Evolutionary conservation across 2,113 vertebrate species (phyloP), one percentile per base, ranked within the genome.

Genomic region (Ctenomys sociabilis): DNA sequence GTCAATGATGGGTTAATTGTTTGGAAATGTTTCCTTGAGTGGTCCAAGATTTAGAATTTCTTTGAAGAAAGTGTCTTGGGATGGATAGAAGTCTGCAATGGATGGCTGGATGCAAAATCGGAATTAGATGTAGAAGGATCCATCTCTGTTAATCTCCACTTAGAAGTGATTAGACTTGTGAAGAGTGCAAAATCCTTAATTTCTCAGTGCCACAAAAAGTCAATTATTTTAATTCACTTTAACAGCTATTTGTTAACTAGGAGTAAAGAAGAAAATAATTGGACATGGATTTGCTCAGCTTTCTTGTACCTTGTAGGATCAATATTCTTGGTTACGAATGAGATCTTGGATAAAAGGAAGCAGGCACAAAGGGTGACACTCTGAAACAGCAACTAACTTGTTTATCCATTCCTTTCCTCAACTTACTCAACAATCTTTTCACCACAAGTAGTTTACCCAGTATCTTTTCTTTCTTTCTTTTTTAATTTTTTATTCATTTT

Each of bases 171-270:
- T 92, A 96, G 77, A 89, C 43, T 97, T 97, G 89, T 93, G 91
- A 95, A 92, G 45, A 96, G 37, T 82, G 78, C 78, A 96, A 85
- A 96, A 89, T 91, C 88, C 35, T 92, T 90, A 96, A 97, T 96
- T 96, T 89, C 81, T 97, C 89, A 80, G 22, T 95, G 72, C 88
- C 96, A 91, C 88, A 91, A 66, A 52, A 96, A 97, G 93, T 96
- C 96, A 93, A 92, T 96, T 93, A 96, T 93, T 97, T 97, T 92
- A 92, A 95, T 59, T 94, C n/a, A 88, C 73, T 90, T 92, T 91
- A 94, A 81, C 95, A 96, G 49, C 68, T 96, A 90, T 96, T 96
- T 90, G 90, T 93, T 95, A 96, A 85, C 37, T 90, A 43, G 7
- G 30, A 88, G 85, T 94, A 93, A 96, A 95, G 52, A 90, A 66